Base-by-base conservation (phyloP, 2,888 invertebrate species). In the Ceraclea dissimilis region DNA sequence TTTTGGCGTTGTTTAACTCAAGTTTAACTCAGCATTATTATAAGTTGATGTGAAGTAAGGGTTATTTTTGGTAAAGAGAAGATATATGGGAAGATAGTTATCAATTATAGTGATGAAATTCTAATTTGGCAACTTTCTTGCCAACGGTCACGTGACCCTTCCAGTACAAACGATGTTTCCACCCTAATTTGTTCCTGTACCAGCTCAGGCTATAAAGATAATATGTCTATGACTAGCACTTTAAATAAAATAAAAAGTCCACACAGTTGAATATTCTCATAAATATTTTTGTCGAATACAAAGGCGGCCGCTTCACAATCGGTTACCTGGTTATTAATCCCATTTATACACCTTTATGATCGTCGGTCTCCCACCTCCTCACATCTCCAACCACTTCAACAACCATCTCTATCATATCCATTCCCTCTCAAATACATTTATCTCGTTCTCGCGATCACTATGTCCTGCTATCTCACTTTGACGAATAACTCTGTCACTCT, bases 281-380 rank as follows among this genome's bases (percentile, higher is more conserved):
- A n/a, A 26, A 26, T 26, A 26, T 26, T 1, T 21, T 20, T 18
- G 43, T 43, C 44, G 34, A 43, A 39, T 48, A 59, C 61, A 61
- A 61, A 61, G 61, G 59, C 56, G 59, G 58, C 59, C 59, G 61
- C 59, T 57, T 34, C 52, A 58, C 61, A 61, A 61, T 60, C 59
- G 61, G 59, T 61, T 61, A 61, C 61, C 61, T 61, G 61, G 58
- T 61, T 61, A 61, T 61, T 61, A 61, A 61, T 61, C 61, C 61
- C 61, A 58, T 61, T 61, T 61, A 61, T 60, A 61, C 61, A 61
- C 61, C 61, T 61, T 61, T 61, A 58, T 56, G 61, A 59, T 54
- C 55, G 59, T 57, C 57, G 57, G 51, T 52, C 39, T 49, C 46
- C 54, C 48, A 39, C 50, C 51, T 19, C 21, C 39, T 49, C 56